Conservation (phyloP, 2,113 vertebrate genomes). For the Regulus satrapa region DNA sequence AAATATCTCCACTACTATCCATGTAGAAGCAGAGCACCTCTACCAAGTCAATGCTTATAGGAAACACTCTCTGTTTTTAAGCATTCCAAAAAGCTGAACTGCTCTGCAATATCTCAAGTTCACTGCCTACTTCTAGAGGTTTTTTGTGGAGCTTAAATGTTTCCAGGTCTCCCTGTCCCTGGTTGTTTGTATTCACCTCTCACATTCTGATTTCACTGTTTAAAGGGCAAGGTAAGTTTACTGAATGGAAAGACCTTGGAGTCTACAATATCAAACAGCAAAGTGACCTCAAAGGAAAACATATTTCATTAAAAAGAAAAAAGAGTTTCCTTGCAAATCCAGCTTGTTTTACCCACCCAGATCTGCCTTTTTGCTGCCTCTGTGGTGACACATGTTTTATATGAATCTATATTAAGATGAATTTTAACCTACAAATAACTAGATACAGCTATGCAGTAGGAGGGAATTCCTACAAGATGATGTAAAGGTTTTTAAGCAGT, state of each 20-base stretch:
- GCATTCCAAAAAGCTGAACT: not conserved
- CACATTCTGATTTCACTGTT: constrained; percentile 35
- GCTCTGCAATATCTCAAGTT: not conserved
- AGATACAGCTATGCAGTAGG: constrained; percentile 78
- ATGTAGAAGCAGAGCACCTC: not conserved
- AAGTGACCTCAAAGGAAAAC: constrained; percentile 52
- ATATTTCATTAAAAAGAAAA: constrained; percentile 64
- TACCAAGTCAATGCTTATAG: not conserved
- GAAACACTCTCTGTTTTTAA: not conserved
- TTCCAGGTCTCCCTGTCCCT: not conserved
- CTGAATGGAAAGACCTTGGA: constrained; percentile 40
- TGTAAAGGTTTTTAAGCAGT: constrained; percentile 76
- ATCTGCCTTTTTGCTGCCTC: constrained; percentile 62
- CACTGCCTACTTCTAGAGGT: not conserved
- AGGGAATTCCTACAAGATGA: constrained; percentile 77
- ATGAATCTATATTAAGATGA: constrained; percentile 84
- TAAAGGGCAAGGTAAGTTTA: constrained; percentile 58
- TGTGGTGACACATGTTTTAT: constrained; percentile 82
- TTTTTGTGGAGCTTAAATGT: not conserved
- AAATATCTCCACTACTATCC: not conserved
- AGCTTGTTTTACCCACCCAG: constrained; percentile 59
- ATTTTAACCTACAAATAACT: constrained; percentile 86
- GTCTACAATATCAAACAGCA: constrained; percentile 58
- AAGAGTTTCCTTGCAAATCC: constrained; percentile 64
- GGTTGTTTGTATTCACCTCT: constrained; percentile 29